Conservation (phyloP, 37 sponge, comb jelly and placozoan species). For the Haliclona indistincta region DNA sequence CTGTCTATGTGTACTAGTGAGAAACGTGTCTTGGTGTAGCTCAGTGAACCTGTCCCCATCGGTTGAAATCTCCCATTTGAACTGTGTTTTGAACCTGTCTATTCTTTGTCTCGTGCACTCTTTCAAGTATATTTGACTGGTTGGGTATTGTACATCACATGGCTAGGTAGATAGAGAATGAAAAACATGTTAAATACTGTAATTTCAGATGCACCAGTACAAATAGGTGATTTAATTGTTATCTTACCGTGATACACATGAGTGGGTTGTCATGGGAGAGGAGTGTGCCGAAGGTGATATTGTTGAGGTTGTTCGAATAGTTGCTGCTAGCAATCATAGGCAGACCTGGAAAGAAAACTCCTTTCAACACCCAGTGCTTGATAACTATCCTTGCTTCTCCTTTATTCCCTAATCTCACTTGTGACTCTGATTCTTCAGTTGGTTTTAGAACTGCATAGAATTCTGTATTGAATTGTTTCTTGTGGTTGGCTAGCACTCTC, state of each 20-base stretch:
- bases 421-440: not conserved
- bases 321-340: constrained; percentile 29
- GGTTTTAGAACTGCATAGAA: not conserved
- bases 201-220: not conserved
- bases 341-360: constrained; percentile 42
- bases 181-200: not conserved
- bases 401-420: not conserved
- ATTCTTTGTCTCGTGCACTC: constrained; percentile 41
- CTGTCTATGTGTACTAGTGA: constrained; percentile 2
- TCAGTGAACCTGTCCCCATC: constrained; percentile 6
- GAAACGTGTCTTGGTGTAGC: constrained; percentile 9
- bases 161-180: constrained; percentile 9
- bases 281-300: not conserved
- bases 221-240: not conserved
- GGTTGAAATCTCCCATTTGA: constrained; percentile 50
- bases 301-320: not conserved
- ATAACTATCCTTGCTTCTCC: constrained; percentile 8
- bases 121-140: not conserved
- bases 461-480: not conserved
- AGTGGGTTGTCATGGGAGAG: constrained; percentile 34
- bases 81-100: constrained; percentile 16
- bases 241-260: constrained; percentile 58
- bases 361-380: not conserved
- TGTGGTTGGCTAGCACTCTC: constrained; percentile 31
- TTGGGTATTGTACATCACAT: constrained; percentile 15